A percentile compares a stretch with the other conserved stretches of the same genome.
Evolutionary conservation across 2,888 invertebrate genomes (phyloP).

Genomic region (Trissolcus japonicus): DNA sequence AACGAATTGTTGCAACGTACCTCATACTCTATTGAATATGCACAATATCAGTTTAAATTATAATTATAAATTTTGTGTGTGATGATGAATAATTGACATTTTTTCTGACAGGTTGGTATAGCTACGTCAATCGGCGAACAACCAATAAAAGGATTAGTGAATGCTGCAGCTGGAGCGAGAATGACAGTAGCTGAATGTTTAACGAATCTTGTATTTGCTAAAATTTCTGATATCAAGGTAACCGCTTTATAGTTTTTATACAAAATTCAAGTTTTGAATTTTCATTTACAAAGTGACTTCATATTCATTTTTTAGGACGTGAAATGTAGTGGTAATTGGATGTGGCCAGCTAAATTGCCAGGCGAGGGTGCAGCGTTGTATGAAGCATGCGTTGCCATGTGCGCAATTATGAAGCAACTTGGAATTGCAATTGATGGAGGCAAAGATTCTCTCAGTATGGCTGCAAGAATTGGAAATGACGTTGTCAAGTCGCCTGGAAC

Average conservation of each 20-base stretch:
- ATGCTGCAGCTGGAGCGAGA: conserved; percentile 91
- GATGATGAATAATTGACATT: background rate
- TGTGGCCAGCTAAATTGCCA: conserved; percentile 98
- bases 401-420: conserved; percentile 86
- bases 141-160: conserved; percentile 93
- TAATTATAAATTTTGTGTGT: no score
- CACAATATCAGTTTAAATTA: no score
- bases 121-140: conserved; percentile 98
- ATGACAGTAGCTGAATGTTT: conserved; percentile 96
- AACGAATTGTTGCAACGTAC: no score
- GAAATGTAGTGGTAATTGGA: conserved; percentile 99
- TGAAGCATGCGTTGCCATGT: conserved; percentile 92
- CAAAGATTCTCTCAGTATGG: conserved; percentile 98
- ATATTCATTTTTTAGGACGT: conserved; percentile 82
- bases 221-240: conserved; percentile 78
- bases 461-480: conserved; percentile 86
- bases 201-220: conserved; percentile 91
- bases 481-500: conserved; percentile 90
- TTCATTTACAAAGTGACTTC: background rate
- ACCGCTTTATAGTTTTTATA: background rate
- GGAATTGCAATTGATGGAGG: conserved; percentile 97
- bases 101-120: conserved; percentile 80
- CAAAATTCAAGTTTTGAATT: background rate
- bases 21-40: no score
- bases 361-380: conserved; percentile 93